Evolutionary conservation across 2,797 vertebrate genomes (phyloP).

Genomic region (Trachurus trachurus): DNA sequence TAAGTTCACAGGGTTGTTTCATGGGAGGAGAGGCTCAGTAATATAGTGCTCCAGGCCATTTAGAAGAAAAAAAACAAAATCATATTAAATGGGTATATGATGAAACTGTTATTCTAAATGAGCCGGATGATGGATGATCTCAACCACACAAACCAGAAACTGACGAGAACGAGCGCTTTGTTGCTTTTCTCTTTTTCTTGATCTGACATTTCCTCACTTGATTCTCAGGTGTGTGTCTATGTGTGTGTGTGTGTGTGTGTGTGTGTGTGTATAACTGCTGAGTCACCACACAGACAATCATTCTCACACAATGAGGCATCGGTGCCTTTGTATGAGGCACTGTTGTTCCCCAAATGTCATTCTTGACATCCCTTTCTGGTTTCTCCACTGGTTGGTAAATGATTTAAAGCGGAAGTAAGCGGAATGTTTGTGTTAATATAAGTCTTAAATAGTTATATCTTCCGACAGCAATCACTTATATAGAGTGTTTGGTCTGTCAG

Average conservation of each 20-base stretch:
- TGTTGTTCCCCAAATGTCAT: neutral
- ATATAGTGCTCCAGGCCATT: constrained; percentile 1
- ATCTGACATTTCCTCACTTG: neutral
- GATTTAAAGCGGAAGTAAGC: too few species aligned
- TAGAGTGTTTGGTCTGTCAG: too few species aligned
- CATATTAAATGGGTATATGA: constrained; percentile 10
- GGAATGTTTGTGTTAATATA: too few species aligned
- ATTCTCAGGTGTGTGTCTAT: constrained; percentile 4
- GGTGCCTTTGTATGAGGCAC: neutral
- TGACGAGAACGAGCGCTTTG: neutral
- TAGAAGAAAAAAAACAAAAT: neutral
- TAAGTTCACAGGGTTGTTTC: constrained; percentile 26
- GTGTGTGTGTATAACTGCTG: neutral
- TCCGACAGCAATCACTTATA: too few species aligned
- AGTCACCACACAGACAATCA: neutral
- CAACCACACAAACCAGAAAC: neutral
- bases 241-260: constrained; percentile 29
- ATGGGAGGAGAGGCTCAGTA: constrained; percentile 28
- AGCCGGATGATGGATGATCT: neutral
- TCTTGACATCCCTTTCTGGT: neutral
- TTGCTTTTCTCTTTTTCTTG: neutral
- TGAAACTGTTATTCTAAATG: constrained; percentile 16
- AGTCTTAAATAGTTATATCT: too few species aligned
- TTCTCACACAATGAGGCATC: constrained; percentile 5
- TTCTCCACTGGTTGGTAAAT: neutral